Base-by-base conservation (phyloP, 2,797 vertebrate species). In the Anniella stebbinsi region DNA sequence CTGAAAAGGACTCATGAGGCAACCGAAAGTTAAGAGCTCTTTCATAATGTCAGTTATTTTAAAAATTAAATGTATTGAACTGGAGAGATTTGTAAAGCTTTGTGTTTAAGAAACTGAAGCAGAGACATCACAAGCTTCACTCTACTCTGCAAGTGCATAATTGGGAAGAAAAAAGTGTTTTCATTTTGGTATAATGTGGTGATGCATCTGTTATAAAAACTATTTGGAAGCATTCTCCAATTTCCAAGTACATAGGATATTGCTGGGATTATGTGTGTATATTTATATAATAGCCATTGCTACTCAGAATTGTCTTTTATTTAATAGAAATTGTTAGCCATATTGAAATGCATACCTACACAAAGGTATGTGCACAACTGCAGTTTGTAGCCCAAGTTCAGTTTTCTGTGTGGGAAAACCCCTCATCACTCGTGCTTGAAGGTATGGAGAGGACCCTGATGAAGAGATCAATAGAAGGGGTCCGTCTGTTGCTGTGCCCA, bases 31-130 rank as follows among this genome's bases (percentile, higher is more conserved):
- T 54, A 51, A 45, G 78, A 75, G 83, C 73, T 92, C 88, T 89
- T 91, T 30, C 41, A 87, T 91, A 84, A 83, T 45, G 81, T 72
- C 91, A 80, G 90, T 91, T 73, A 81, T 91, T 93, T 94, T 86
- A 92, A 92, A 95, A 94, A 91, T 91, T 90, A 95, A 94, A 23
- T 18, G 0, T 78, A 92, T 90, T 72, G 83, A 91, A 92, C 84
- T 67, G 90, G 89, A 93, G 73, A 91, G 94, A 80, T 90, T 91
- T 90, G 89, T 95, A 88, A 67, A 70, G 30, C 87, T 36, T 73
- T 94, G 70, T 93, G 78, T 87, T 60, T 21, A 25, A 25, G 66
- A 66, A 90, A 60, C 51, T 87, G 54, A 80, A 92, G 54, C 38
- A 92, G 76, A 94, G 84, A 91, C 89, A 0, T 80, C 92, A 88